Evolutionary conservation across 1,140 invertebrate species (phyloP), one percentile per base, ranked within the genome.

Genomic region (Nebria ingens): DNA sequence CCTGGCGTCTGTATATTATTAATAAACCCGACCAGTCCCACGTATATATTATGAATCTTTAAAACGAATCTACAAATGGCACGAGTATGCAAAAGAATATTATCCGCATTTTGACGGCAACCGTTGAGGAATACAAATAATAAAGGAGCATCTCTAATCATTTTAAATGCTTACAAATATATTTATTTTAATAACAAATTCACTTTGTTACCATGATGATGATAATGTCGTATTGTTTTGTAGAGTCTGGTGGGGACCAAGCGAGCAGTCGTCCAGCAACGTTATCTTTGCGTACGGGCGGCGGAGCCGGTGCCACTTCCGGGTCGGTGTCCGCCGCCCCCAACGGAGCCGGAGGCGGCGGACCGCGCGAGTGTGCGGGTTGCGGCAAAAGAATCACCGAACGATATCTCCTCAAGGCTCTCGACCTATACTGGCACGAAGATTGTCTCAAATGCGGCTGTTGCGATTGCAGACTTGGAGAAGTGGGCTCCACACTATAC

Each of bases 371-470:
- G 58, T 89, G 85, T 67, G 85, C 85, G 0, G 85, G 85, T 29
- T 89, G 85, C 62, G 83, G 85, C 11, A 87, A 88, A 69, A 68
- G 76, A 42, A 88, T 88, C 69, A 86, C 83, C 1, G 85, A 89
- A 66, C 72, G 86, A 62, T 89, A 82, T 67, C 75, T 89, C 2
- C 72, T 87, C 42, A 86, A 86, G 64, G 87, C 90, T 0, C 72
- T 93, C 64, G 89, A 95, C 65, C 79, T 92, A 68, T 89, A 84
- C 68, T 96, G 93, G 92, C 93, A 96, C 71, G 92, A 96, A 66
- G 91, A 94, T 69, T 96, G 93, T 65, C 77, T 96, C 22, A 94
- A 93, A 68, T 95, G 92, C 65, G 89, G 89, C 21, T 94, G 91
- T 70, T 96, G 92, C 69, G 87, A 95, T 69, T 94, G 91, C 70